Conservation (phyloP, 2,888 invertebrate species). For the Mesodorylaimus sp. region DNA sequence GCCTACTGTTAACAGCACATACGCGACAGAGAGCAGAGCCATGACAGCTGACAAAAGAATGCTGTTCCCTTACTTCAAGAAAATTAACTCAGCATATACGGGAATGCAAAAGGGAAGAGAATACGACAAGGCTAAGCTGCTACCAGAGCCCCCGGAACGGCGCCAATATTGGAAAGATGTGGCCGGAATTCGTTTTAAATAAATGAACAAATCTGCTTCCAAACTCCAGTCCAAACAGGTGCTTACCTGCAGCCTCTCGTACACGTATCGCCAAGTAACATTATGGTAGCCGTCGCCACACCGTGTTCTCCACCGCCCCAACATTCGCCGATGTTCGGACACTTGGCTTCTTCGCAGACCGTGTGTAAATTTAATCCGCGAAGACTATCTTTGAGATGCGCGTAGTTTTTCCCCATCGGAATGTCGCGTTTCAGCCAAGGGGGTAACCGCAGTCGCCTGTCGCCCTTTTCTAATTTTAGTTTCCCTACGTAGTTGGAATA, state of each 20-base stretch:
- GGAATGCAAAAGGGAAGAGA: background rate
- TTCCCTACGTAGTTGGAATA: background rate
- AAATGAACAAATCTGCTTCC: background rate
- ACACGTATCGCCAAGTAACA: slow-evolving; percentile 98
- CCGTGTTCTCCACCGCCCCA: slow-evolving; percentile 87
- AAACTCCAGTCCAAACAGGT: background rate
- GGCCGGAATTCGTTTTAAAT: too few species aligned
- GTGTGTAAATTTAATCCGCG: slow-evolving; percentile 70
- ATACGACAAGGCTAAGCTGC: background rate
- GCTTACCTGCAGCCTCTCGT: slow-evolving; percentile 60
- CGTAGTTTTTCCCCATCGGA: slow-evolving; percentile 68
- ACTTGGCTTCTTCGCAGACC: slow-evolving; percentile 84
- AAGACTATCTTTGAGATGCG: slow-evolving; percentile 60
- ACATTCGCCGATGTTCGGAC: slow-evolving; percentile 96
- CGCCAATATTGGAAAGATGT: background rate
- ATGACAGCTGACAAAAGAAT: too few species aligned
- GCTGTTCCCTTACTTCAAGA: too few species aligned
- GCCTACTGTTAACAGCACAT: too few species aligned
- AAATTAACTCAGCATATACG: background rate
- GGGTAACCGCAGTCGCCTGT: slow-evolving; percentile 50
- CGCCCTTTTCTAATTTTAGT: slow-evolving; percentile 9
- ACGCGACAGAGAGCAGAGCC: too few species aligned
- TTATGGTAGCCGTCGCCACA: slow-evolving; percentile 96
- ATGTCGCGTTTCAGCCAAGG: slow-evolving; percentile 88
- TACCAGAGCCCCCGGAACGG: background rate